phyloP scores from a whole-genome alignment of 2,888 invertebrate genomes.

The Tiphia femorata region DNA sequence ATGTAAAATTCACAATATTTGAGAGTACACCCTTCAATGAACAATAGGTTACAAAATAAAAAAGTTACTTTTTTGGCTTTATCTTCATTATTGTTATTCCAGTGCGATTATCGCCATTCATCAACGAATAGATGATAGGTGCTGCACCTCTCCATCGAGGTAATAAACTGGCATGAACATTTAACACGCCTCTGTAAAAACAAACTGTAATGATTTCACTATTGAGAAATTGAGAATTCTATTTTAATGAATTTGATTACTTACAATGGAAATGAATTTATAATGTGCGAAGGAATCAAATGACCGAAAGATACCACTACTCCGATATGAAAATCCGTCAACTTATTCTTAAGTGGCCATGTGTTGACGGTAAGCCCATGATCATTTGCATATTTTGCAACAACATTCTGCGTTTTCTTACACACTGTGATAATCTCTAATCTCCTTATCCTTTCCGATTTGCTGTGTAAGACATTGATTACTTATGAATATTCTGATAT shows the following conservation, averaged over 20 bases:
- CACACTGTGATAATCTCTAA: slow-evolving; percentile 82
- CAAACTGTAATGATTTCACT: slow-evolving; percentile 8
- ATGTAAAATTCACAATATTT: slow-evolving; percentile 16
- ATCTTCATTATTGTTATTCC: slow-evolving; percentile 93
- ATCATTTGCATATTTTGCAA: slow-evolving; percentile 78
- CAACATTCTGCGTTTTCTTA: slow-evolving; percentile 74
- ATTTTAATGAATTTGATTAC: slow-evolving; percentile 50
- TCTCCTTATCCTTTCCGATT: slow-evolving; percentile 70
- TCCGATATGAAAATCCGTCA: slow-evolving; percentile 82
- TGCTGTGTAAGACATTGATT: slow-evolving; percentile 68
- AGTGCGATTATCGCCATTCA: slow-evolving; percentile 84
- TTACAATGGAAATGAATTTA: slow-evolving; percentile 86
- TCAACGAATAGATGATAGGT: slow-evolving; percentile 87
- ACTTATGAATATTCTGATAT: not conserved
- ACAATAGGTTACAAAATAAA: not conserved
- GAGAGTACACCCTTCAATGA: not conserved
- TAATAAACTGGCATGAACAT: slow-evolving; percentile 92
- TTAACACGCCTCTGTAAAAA: slow-evolving; percentile 85
- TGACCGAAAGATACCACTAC: slow-evolving; percentile 95
- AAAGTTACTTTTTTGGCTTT: slow-evolving; percentile 74
- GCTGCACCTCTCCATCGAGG: slow-evolving; percentile 96
- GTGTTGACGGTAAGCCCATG: slow-evolving; percentile 74
- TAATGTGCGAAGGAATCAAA: slow-evolving; percentile 82
- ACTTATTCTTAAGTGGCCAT: slow-evolving; percentile 75
- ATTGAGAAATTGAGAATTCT: not conserved